These are phyloP conservation scores for Dasyprocta punctata DNA, from an alignment of 2,113 vertebrate species.

Conservation along the genomic window DNA sequence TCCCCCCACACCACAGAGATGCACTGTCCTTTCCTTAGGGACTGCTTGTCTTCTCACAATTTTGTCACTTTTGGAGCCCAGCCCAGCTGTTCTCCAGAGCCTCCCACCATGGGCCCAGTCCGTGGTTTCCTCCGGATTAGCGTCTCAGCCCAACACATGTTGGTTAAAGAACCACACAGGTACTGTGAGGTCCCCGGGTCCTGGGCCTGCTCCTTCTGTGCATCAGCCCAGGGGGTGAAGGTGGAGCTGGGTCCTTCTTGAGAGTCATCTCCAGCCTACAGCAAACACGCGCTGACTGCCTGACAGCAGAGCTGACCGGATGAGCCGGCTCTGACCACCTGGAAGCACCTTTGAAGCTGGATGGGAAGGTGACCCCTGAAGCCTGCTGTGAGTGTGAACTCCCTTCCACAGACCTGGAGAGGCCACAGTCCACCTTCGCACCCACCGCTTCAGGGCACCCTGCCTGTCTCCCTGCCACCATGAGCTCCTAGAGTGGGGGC, in stretches of 20 bases:
- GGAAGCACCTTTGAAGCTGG: neutral
- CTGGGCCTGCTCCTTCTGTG: neutral
- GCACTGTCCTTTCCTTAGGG: neutral
- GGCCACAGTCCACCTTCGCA: rapidly evolving
- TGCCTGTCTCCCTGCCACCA: neutral
- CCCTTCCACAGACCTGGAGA: too few species aligned
- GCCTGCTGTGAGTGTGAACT: rapidly evolving
- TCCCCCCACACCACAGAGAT: neutral
- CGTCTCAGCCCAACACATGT: too few species aligned
- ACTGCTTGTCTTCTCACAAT: neutral
- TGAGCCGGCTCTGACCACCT: rapidly evolving
- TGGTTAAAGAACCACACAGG: neutral
- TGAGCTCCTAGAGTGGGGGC: too few species aligned
- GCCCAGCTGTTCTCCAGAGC: neutral
- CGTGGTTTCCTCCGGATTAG: neutral
- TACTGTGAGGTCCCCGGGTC: rapidly evolving
- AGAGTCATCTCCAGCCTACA: neutral
- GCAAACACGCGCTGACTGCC: neutral
- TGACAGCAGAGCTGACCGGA: neutral
- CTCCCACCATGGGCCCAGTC: too few species aligned
- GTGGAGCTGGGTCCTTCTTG: too few species aligned
- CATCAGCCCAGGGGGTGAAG: neutral
- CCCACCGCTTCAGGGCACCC: too few species aligned
- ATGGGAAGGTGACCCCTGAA: rapidly evolving
- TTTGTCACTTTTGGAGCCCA: neutral